Percentiles rank a stretch among this genome's conserved stretches.
phyloP scores from a whole-genome alignment of 2,113 vertebrate species.

The Neogale vison region DNA sequence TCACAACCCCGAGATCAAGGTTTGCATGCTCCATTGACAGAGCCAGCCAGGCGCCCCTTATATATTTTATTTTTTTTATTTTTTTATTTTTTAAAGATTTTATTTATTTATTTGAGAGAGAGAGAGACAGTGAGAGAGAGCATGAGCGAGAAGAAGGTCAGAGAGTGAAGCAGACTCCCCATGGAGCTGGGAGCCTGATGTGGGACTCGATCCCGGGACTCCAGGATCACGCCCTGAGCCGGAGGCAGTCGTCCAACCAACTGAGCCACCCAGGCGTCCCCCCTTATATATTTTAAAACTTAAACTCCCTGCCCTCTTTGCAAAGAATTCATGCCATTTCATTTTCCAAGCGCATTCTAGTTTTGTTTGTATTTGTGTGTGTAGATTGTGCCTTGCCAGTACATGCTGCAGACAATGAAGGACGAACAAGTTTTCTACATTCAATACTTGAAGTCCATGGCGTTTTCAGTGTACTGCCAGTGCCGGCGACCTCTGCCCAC shows the following conservation, averaged over 20 bases:
- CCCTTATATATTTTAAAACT: not conserved
- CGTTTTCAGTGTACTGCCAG: slow-evolving; percentile 97
- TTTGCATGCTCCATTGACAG: not conserved
- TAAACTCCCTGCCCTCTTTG: not conserved
- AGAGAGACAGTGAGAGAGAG: too few relatives aligned
- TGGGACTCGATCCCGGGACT: too few relatives aligned
- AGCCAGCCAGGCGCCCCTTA: not conserved
- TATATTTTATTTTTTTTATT: too few relatives aligned
- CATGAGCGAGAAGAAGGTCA: too few relatives aligned
- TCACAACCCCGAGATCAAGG: not conserved
- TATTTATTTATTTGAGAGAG: too few relatives aligned
- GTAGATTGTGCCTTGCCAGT: slow-evolving; percentile 97
- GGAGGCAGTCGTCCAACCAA: too few relatives aligned
- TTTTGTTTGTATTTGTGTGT: not conserved
- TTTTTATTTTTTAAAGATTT: too few relatives aligned
- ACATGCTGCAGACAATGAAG: slow-evolving; percentile 96
- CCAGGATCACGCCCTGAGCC: too few relatives aligned
- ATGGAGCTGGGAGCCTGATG: too few relatives aligned
- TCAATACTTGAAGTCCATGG: slow-evolving; percentile 97
- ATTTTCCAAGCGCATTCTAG: not conserved
- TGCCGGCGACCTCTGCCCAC: slow-evolving; percentile 93
- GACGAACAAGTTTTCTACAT: slow-evolving; percentile 95
- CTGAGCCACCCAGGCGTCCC: not conserved
- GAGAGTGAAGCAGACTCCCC: too few relatives aligned
- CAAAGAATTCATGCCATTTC: not conserved